Conservation (phyloP, 2,113 vertebrate genomes). For the rat (Rattus norvegicus) region DNA sequence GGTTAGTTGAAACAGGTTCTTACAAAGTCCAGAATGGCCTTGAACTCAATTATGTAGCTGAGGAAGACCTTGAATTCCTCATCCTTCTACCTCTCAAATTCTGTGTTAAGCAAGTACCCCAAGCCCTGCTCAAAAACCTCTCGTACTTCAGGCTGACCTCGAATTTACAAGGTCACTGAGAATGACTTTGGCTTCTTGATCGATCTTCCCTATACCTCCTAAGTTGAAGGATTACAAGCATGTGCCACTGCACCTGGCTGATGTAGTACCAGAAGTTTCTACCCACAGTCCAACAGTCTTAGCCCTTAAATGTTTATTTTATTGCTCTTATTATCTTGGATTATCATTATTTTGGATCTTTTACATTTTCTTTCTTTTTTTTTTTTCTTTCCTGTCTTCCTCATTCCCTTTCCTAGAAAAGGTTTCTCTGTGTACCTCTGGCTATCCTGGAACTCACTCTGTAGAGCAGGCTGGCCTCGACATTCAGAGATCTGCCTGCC, state of each 20-base stretch:
- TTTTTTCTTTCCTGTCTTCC: background rate
- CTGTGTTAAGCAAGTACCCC: no score
- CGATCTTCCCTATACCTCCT: background rate
- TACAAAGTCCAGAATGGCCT: background rate
- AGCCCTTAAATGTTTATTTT: background rate
- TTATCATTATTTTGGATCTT: background rate
- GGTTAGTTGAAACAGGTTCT: background rate
- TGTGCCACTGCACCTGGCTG: background rate
- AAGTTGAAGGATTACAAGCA: background rate
- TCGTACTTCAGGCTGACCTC: no score
- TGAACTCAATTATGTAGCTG: background rate
- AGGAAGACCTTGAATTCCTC: background rate
- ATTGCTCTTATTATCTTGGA: background rate
- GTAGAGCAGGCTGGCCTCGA: background rate
- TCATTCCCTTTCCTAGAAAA: background rate
- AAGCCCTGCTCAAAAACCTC: no score
- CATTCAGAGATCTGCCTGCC: background rate
- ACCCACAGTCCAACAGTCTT: no score
- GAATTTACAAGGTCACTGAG: no score
- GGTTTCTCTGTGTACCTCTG: background rate
- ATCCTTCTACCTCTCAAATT: background rate
- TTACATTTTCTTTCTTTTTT: background rate
- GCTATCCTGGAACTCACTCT: background rate
- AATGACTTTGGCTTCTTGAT: background rate
- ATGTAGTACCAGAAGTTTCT: background rate